A percentile compares a stretch with the other conserved stretches of the same genome.
Conservation (phyloP, 2,113 vertebrate genomes). For the Stomatorhinus ivindoensis region DNA sequence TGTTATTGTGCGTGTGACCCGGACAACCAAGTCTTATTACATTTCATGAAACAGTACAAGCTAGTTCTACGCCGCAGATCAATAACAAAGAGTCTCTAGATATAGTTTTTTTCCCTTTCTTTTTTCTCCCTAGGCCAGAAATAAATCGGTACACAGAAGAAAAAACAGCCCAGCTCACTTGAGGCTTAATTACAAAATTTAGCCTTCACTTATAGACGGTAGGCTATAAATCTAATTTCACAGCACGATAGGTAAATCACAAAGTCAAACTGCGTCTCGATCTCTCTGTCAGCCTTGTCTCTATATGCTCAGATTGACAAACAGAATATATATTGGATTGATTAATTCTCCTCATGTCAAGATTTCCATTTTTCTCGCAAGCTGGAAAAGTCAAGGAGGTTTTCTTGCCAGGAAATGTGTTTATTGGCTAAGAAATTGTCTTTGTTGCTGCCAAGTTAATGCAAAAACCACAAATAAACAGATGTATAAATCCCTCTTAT, state of each 20-base stretch:
- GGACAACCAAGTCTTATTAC: constrained; percentile 21
- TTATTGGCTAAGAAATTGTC: not conserved
- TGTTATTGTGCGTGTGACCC: constrained; percentile 27
- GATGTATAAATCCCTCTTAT: not conserved
- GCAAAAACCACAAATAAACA: not conserved
- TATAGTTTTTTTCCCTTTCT: constrained; percentile 29
- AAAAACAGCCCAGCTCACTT: constrained; percentile 45
- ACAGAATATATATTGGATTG: constrained; percentile 11
- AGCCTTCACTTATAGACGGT: constrained; percentile 33
- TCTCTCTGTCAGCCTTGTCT: constrained; percentile 31
- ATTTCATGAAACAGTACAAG: constrained; percentile 30
- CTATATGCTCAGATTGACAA: constrained; percentile 32
- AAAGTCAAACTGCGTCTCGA: constrained; percentile 17
- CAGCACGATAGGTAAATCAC: constrained; percentile 28
- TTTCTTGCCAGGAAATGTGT: not conserved
- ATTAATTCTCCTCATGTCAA: constrained; percentile 1
- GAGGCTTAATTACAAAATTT: constrained; percentile 44
- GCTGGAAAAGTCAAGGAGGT: constrained; percentile 12
- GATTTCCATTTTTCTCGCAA: constrained; percentile 11
- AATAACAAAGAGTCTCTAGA: not conserved
- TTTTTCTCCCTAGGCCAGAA: constrained; percentile 37
- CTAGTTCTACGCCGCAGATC: constrained; percentile 1
- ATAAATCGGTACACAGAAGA: constrained; percentile 41
- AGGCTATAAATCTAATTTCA: constrained; percentile 40
- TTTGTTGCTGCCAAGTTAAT: not conserved